Conservation (phyloP, 2,113 vertebrate species). For the Ceyx cyanopectus region DNA sequence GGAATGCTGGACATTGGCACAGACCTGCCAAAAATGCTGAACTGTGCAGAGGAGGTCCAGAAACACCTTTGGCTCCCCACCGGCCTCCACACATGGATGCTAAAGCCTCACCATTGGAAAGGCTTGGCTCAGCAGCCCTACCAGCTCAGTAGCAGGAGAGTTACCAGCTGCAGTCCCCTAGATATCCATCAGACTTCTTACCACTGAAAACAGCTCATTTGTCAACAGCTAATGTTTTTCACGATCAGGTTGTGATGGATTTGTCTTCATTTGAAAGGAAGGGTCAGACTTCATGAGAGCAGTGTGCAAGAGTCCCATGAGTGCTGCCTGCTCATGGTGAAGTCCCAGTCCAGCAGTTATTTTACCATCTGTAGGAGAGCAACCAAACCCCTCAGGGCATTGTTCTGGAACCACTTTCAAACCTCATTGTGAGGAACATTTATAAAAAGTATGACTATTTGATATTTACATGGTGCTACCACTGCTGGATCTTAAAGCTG, state of each 20-base stretch:
- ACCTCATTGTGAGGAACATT: neutral
- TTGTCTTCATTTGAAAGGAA: neutral
- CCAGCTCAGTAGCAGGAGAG: neutral
- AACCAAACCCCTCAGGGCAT: neutral
- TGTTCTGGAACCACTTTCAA: neutral
- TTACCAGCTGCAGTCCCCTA: neutral
- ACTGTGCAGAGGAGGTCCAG: neutral
- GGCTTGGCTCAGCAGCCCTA: fast-evolving
- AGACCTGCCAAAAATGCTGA: neutral
- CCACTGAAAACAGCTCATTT: neutral
- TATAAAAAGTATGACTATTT: neutral
- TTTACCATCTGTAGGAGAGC: neutral
- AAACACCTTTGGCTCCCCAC: neutral
- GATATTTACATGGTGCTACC: neutral
- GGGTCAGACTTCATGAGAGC: neutral
- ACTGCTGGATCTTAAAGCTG: neutral
- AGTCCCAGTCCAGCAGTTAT: neutral
- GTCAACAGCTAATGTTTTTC: neutral
- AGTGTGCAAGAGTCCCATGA: fast-evolving
- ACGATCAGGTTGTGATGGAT: slow-evolving; percentile 14
- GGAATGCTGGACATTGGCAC: neutral
- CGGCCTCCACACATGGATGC: fast-evolving
- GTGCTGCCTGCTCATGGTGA: neutral
- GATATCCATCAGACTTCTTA: slow-evolving; percentile 15
- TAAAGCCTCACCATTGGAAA: neutral